These are phyloP conservation scores for Caenorhabditis sp. DNA, from an alignment of 2,888 invertebrate genomes.

Conservation along the genomic window DNA sequence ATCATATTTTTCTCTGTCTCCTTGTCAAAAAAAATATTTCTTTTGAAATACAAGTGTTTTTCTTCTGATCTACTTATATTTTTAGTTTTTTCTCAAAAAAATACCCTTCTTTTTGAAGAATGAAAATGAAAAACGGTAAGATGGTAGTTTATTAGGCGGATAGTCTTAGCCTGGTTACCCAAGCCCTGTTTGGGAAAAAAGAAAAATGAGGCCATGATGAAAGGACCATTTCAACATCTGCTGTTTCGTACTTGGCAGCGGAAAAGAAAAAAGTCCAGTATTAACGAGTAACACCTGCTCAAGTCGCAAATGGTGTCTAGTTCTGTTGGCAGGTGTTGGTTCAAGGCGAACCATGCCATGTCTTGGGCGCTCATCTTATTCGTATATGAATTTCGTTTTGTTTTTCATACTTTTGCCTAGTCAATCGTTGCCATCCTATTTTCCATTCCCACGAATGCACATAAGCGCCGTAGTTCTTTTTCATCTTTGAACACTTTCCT, in stretches of 20 bases:
- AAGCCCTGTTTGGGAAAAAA: neutral
- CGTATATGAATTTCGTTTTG: neutral
- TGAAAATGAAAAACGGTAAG: slow-evolving; percentile 31
- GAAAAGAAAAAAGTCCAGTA: neutral
- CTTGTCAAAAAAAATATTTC: too few species aligned
- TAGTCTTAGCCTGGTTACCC: slow-evolving; percentile 6
- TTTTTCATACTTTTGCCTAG: neutral
- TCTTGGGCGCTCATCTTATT: neutral
- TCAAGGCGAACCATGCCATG: neutral
- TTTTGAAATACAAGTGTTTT: too few species aligned
- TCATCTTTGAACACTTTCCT: neutral
- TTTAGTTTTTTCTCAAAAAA: slow-evolving; percentile 25
- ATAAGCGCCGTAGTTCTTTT: neutral
- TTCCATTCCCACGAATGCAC: neutral
- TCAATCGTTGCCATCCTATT: neutral
- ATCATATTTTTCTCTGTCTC: too few species aligned
- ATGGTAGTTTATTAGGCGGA: slow-evolving; percentile 42
- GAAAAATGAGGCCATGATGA: slow-evolving; percentile 13
- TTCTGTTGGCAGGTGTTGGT: neutral
- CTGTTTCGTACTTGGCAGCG: neutral
- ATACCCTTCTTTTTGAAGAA: neutral
- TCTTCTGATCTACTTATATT: too few species aligned
- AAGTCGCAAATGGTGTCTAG: neutral
- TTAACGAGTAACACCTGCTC: slow-evolving; percentile 27
- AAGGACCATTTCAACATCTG: slow-evolving; percentile 30